Conservation (phyloP, 1,140 invertebrate genomes). For the Holcopasites calliopsidis region DNA sequence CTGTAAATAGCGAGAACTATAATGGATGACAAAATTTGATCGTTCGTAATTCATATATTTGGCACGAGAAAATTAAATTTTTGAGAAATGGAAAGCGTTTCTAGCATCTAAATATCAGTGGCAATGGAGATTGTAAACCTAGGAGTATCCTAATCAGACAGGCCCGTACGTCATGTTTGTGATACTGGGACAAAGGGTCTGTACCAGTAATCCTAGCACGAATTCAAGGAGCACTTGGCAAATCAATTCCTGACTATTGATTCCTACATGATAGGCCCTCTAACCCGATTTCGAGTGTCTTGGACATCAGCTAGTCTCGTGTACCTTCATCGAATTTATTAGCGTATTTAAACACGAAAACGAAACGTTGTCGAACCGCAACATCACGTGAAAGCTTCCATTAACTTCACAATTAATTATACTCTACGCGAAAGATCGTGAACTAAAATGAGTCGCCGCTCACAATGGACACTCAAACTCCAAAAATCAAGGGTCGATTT, state of each 20-base stretch:
- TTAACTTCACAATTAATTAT: neutral
- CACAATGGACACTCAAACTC: neutral
- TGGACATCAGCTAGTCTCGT: too few relatives aligned
- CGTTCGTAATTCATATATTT: neutral
- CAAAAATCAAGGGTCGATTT: neutral
- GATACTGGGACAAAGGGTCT: conserved; percentile 2
- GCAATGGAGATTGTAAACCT: neutral
- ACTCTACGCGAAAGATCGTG: neutral
- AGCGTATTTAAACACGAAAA: too few relatives aligned
- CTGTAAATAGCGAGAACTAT: too few relatives aligned
- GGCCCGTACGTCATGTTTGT: neutral
- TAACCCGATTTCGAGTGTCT: neutral
- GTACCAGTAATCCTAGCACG: neutral
- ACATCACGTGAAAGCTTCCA: neutral
- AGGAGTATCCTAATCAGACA: neutral
- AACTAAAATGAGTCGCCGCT: neutral
- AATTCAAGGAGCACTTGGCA: neutral
- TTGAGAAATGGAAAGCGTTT: neutral
- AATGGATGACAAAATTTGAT: too few relatives aligned
- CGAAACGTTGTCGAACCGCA: neutral
- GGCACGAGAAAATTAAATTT: neutral
- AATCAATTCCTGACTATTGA: conserved; percentile 6
- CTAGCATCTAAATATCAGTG: neutral
- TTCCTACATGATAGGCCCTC: neutral
- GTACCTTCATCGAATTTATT: neutral